phyloP scores from a whole-genome alignment of 2,113 vertebrate species.

The Oriolus oriolus region DNA sequence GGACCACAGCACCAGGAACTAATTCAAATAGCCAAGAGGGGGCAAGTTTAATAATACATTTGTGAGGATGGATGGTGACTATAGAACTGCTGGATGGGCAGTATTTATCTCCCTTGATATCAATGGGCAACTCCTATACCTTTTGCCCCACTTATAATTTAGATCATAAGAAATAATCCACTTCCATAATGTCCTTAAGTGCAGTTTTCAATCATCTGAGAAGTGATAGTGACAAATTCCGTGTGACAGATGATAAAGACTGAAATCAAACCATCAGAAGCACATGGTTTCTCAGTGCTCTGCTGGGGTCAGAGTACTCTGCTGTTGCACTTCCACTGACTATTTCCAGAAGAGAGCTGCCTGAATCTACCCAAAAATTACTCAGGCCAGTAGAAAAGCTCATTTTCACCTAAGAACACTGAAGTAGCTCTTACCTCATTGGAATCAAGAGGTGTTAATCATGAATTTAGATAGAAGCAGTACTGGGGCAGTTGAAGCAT shows the following conservation, averaged over 20 bases:
- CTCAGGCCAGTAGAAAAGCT: neutral
- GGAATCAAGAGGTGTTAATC: neutral
- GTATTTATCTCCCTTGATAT: neutral
- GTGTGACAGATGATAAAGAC: neutral
- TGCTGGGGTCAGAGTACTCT: neutral
- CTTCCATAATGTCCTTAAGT: neutral
- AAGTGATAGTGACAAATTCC: neutral
- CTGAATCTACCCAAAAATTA: neutral
- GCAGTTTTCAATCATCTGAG: neutral
- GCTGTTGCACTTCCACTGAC: neutral
- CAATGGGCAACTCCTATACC: neutral
- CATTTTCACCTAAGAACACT: neutral
- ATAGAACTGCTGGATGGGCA: neutral
- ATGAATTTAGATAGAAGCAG: neutral
- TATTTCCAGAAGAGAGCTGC: neutral
- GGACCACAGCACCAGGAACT: neutral
- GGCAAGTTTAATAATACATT: neutral
- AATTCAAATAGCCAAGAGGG: neutral
- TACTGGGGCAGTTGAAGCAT: neutral
- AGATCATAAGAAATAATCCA: neutral
- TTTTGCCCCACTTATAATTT: neutral
- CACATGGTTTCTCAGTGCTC: neutral
- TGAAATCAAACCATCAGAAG: neutral
- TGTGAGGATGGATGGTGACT: neutral
- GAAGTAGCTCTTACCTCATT: neutral